Conservation (phyloP, 2,888 invertebrate species). For the Drosophila tanythrix region DNA sequence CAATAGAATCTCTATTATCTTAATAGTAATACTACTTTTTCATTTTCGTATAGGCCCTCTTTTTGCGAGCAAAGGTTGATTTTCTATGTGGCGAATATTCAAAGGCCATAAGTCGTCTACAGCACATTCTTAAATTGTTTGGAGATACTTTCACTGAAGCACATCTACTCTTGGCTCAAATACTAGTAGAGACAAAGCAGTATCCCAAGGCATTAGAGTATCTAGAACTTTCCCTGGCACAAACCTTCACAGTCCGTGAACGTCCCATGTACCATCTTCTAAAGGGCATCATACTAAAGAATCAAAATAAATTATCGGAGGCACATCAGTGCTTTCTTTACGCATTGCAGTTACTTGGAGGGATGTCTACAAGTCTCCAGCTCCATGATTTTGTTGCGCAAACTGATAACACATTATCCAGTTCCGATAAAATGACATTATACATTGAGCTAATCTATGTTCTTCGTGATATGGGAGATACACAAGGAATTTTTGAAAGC, state of each 20-base stretch:
- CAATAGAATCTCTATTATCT: background rate
- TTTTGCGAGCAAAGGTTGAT: constrained; percentile 91
- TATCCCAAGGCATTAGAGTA: constrained; percentile 93
- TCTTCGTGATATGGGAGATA: constrained; percentile 62
- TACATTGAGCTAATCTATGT: constrained; percentile 93
- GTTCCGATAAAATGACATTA: constrained; percentile 93
- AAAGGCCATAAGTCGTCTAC: constrained; percentile 89
- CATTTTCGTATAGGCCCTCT: constrained; percentile 86
- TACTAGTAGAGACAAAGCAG: constrained; percentile 89
- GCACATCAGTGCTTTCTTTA: constrained; percentile 91
- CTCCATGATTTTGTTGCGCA: constrained; percentile 21
- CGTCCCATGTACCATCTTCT: constrained; percentile 96
- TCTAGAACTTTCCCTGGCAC: constrained; percentile 95
- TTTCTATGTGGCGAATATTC: constrained; percentile 92
- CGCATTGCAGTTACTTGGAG: constrained; percentile 89
- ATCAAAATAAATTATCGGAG: constrained; percentile 89
- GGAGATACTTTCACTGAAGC: constrained; percentile 93
- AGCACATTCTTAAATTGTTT: constrained; percentile 89
- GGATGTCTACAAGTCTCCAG: constrained; percentile 62
- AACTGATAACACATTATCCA: constrained; percentile 84
- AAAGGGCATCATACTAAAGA: constrained; percentile 92
- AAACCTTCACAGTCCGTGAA: constrained; percentile 96
- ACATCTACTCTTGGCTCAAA: constrained; percentile 94
- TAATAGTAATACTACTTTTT: background rate
- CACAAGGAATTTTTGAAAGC: constrained; percentile 89